Conservation (phyloP, 2,113 vertebrate species). For the Myxocyprinus asiaticus region DNA sequence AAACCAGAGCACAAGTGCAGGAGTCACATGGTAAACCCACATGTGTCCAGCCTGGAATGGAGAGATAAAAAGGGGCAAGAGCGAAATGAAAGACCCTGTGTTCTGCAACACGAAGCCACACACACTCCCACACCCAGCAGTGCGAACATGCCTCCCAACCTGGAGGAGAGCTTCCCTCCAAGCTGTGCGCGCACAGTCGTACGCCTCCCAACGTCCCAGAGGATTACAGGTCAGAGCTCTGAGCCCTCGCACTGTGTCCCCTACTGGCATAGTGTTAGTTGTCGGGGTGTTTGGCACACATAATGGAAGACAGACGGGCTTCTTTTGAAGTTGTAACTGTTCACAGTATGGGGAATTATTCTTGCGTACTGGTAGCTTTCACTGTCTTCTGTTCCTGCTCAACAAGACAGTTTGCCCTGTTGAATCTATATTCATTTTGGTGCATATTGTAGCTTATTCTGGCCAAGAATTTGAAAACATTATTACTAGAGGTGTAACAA, state of each 20-base stretch:
- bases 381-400: no score
- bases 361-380: no score
- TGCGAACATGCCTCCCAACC: constrained; percentile 16
- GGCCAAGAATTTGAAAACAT: no score
- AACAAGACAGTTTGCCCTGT: no score
- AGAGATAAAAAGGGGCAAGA: constrained; percentile 40
- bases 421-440: no score
- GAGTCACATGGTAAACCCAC: constrained; percentile 72
- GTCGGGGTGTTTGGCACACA: not conserved
- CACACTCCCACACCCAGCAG: constrained; percentile 25
- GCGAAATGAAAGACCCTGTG: constrained; percentile 37
- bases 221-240: constrained; percentile 1
- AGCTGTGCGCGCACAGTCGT: constrained; percentile 27
- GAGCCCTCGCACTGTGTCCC: not conserved
- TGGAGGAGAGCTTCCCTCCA: not conserved
- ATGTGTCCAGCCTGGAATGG: constrained; percentile 62
- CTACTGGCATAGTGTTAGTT: not conserved
- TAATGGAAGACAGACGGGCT: constrained; percentile 3
- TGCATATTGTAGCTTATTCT: no score
- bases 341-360: no score
- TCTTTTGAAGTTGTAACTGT: not conserved
- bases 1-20: constrained; percentile 76
- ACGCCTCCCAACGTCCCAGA: not conserved
- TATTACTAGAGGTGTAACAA: no score
- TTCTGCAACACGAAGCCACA: constrained; percentile 34